Base-by-base conservation (phyloP, 2,888 invertebrate species). In the Oeneis ivallda region DNA sequence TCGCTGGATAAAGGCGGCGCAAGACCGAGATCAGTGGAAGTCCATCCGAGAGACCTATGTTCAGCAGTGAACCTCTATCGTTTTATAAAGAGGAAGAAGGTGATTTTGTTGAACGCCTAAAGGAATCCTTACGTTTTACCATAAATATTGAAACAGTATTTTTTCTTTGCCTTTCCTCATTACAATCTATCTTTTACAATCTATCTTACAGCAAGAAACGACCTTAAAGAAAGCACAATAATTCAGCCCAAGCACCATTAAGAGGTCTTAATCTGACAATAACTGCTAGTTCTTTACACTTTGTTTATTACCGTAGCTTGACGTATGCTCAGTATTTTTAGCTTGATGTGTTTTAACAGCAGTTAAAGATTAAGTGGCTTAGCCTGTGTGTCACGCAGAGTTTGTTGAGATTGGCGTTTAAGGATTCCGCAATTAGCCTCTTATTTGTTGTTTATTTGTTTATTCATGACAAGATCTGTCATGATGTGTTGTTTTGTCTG, bases 291-390 rank as follows among this genome's bases (percentile, higher is more conserved):
- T 82, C 78, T 82, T 82, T 81, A 80, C 78, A 74, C 75, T 75
- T 82, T 83, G 83, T 87, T 87, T 87, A 87, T 85, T 75, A 72
- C 79, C 71, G 79, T 82, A 76, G 76, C 74, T 80, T 81, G 82
- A 82, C 81, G 77, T 80, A 80, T 74, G 75, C 76, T 80, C 75
- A 78, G 79, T 84, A 85, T 85, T 86, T 85, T 81, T 73, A 72
- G 74, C 76, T 85, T 86, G 81, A 85, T 85, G 82, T 85, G 84
- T 86, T 86, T 85, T 82, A 75, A 81, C 85, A 84, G 80, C 80
- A 81, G 81, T 81, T 74, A 72, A 65, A 74, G 69, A 71, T 76
- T 74, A 75, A 69, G 71, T 62, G 70, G 73, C 75, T 78, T 75
- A 66, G 68, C 65, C 64, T 67, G 66, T 70, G 56, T 60, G 66